Conservation (phyloP, 2,113 vertebrate genomes). For the Mobula hypostoma region DNA sequence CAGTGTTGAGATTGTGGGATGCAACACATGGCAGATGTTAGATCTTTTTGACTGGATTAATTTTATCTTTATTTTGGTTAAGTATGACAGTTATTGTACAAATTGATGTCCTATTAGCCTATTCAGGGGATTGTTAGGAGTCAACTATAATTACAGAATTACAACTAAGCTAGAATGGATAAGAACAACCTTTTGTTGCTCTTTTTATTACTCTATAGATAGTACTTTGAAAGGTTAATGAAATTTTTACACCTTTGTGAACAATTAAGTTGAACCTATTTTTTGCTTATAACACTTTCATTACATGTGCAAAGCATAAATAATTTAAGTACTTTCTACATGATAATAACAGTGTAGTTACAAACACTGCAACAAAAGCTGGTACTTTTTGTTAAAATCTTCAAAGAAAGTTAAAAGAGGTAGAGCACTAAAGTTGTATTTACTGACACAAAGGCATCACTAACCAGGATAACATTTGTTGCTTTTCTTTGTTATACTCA, state of each 20-base stretch:
- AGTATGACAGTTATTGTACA: too few relatives aligned
- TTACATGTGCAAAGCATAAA: background rate
- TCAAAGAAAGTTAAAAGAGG: background rate
- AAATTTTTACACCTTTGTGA: background rate
- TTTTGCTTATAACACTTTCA: background rate
- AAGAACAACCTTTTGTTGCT: background rate
- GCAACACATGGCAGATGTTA: too few relatives aligned
- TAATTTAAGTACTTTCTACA: constrained; percentile 16
- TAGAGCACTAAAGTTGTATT: background rate
- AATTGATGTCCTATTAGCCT: too few relatives aligned
- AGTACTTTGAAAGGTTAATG: constrained; percentile 7
- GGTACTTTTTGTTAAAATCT: constrained; percentile 1
- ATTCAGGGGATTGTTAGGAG: too few relatives aligned
- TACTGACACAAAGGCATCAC: background rate
- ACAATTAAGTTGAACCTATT: constrained; percentile 21
- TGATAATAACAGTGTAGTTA: background rate
- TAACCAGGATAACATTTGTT: background rate
- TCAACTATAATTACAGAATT: too few relatives aligned
- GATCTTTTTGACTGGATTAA: too few relatives aligned
- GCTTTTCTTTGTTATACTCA: background rate
- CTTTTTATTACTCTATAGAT: background rate
- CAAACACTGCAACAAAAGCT: background rate
- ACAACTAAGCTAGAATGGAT: too few relatives aligned
- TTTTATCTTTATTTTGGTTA: too few relatives aligned
- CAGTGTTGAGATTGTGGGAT: too few relatives aligned